These are phyloP conservation scores for Drosophila aldrichi DNA, from an alignment of 2,888 invertebrate species.

Conservation along the genomic window DNA sequence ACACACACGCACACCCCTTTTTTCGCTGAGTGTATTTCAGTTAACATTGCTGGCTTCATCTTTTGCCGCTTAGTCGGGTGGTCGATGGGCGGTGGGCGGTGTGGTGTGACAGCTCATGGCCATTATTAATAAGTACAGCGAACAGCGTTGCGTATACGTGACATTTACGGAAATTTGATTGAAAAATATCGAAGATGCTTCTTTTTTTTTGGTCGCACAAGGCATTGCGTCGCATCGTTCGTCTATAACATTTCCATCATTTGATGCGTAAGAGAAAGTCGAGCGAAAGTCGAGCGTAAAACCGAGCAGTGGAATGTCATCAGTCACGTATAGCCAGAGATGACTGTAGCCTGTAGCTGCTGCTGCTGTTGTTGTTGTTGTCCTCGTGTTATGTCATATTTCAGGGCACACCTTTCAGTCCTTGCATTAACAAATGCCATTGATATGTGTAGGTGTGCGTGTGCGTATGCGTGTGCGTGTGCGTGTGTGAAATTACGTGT, in stretches of 20 bases:
- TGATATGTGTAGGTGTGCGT: constrained; percentile 45
- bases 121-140: constrained; percentile 73
- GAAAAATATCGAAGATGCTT: constrained; percentile 69
- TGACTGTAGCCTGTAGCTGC: neutral
- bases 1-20: neutral
- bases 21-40: constrained; percentile 36
- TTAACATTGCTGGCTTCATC: constrained; percentile 24
- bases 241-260: constrained; percentile 61
- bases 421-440: constrained; percentile 56
- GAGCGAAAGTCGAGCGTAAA: no score
- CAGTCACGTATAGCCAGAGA: constrained; percentile 52
- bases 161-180: constrained; percentile 77
- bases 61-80: constrained; percentile 16
- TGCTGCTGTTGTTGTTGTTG: neutral
- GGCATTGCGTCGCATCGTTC: neutral
- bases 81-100: neutral
- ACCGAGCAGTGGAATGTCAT: constrained; percentile 6
- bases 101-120: constrained; percentile 23
- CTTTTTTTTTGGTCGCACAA: constrained; percentile 31
- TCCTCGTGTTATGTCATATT: constrained; percentile 60
- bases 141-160: constrained; percentile 68
- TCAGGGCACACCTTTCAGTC: constrained; percentile 41
- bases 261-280: constrained; percentile 56
- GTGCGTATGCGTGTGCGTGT: no score
- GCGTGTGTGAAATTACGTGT: constrained; percentile 51